Percentiles rank a stretch among this genome's conserved stretches.
These are phyloP conservation scores for Chironomus striatipennis DNA, from an alignment of 1,140 invertebrate genomes.

Conservation along the genomic window DNA sequence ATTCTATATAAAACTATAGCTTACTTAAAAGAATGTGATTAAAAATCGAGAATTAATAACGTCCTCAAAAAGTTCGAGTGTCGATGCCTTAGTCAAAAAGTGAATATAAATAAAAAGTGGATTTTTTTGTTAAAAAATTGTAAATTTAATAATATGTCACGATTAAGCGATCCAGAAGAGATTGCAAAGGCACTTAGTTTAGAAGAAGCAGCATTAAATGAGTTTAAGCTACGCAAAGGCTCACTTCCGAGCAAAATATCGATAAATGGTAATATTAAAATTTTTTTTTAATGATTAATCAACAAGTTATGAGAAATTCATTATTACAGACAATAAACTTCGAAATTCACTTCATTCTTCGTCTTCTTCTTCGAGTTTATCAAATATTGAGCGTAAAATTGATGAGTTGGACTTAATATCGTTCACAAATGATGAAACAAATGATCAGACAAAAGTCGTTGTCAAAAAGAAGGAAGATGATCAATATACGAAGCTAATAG, in stretches of 20 bases:
- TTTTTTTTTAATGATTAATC: background rate
- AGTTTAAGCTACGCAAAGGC: background rate
- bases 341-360: background rate
- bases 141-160: background rate
- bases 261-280: background rate
- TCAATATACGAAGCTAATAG: background rate
- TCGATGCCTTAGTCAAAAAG: too few relatives aligned
- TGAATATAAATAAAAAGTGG: too few relatives aligned
- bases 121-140: too few relatives aligned
- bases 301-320: background rate
- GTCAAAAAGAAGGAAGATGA: background rate
- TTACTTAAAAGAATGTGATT: too few relatives aligned
- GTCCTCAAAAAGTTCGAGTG: too few relatives aligned
- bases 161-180: background rate
- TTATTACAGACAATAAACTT: background rate
- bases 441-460: background rate
- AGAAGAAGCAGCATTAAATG: background rate
- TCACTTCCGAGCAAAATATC: background rate
- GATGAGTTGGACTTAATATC: background rate
- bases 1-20: too few relatives aligned
- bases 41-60: too few relatives aligned
- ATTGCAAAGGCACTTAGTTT: constrained; percentile 1
- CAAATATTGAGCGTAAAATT: background rate
- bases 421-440: background rate
- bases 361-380: background rate